Evolutionary conservation across 2,797 vertebrate genomes (phyloP), one percentile per base, ranked within the genome.

Genomic region (Peromyscus eremicus): DNA sequence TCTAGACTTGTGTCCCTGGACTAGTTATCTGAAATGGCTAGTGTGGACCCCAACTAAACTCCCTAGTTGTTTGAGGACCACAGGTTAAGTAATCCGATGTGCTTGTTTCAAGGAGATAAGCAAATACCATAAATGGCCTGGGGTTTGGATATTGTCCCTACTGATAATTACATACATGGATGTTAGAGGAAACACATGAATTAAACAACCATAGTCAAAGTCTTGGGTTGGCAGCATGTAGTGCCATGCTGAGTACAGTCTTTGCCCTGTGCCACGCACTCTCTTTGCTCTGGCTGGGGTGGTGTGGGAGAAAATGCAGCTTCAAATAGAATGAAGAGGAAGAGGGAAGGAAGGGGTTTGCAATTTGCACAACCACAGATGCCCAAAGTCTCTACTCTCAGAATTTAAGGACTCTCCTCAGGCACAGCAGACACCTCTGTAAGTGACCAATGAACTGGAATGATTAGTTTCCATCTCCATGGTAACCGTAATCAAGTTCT

Each of bases 391-490:
- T 91, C 43, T 83, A 46, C 76, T 52, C 2, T 92, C 40, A 73
- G 68, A 76, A 91, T 91, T 71, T 88, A 94, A 77, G 46, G 76
- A 64, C 32, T 95, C 40, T 95, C 37, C 49, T 55, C 32, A 0
- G 21, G 19, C 55, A 34, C 64, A 57, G 1, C 32, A 55, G 86
- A 37, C 34, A 49, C 87, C 55, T 70, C 40, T 19, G 0, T 6
- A 94, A 76, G 80, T 75, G 87, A 75, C 94, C 84, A 62, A 57
- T 46, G 92, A 80, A 79, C 80, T 75, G 71, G 76, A 92, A 93
- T 70, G 92, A 88, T 91, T 76, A 6, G 71, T 75, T 89, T 87
- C 86, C 37, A 4, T 97, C 84, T 96, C 95, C 89, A 62, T 95
- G 91, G 96, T 25, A 92, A 96, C 94, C 10, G 16, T 62, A 14